Evolutionary conservation across 2,113 vertebrate genomes (phyloP).

Genomic region (Hippoglossus stenolepis): DNA sequence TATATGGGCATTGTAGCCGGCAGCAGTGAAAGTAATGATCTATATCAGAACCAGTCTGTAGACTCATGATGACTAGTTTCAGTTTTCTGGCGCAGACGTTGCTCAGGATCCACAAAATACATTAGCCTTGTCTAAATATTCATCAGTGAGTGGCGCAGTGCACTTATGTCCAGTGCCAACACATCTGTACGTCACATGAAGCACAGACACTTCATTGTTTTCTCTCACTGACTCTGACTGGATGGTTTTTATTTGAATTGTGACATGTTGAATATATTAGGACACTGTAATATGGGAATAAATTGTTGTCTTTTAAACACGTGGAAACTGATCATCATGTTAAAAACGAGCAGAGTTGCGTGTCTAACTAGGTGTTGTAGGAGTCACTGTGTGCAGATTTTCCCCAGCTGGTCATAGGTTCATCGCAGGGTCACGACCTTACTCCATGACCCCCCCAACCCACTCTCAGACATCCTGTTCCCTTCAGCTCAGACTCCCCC

Average conservation of each 20-base stretch:
- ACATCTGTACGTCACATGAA: constrained; percentile 48
- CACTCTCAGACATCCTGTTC: background rate
- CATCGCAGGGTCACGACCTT: constrained; percentile 15
- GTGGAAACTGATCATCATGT: background rate
- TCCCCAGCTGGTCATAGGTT: constrained; percentile 36
- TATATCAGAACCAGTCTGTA: constrained; percentile 15
- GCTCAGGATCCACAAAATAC: constrained; percentile 16
- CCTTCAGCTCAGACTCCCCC: too few relatives aligned
- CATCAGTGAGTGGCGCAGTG: constrained; percentile 48
- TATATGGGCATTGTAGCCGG: background rate
- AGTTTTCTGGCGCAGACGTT: constrained; percentile 32
- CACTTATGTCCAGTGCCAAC: constrained; percentile 48
- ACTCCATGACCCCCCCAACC: background rate
- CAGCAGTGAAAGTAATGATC: background rate
- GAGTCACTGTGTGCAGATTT: background rate
- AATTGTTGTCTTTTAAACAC: background rate
- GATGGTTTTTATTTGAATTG: constrained; percentile 1
- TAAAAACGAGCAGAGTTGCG: background rate
- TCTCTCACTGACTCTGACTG: constrained; percentile 4
- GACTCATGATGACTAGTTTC: constrained; percentile 14
- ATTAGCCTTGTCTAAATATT: constrained; percentile 48
- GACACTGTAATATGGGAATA: background rate
- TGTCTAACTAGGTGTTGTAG: background rate
- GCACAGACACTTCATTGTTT: constrained; percentile 30
- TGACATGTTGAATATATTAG: constrained; percentile 4